Percentiles rank a stretch among this genome's conserved stretches.
phyloP scores from a whole-genome alignment of 2,797 vertebrate species.

The Mycteria americana region DNA sequence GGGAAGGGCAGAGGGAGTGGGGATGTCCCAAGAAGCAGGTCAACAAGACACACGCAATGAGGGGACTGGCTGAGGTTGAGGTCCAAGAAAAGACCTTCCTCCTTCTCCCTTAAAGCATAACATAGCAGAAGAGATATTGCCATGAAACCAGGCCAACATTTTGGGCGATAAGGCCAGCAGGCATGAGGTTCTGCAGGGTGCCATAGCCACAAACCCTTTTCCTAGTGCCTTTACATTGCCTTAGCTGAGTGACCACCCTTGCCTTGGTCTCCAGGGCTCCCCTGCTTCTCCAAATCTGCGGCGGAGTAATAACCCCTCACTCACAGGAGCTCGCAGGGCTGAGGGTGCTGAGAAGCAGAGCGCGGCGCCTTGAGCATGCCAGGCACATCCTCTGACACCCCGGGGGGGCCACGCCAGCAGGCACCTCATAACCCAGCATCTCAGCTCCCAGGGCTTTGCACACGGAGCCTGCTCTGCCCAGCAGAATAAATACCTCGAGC shows the following conservation, averaged over 20 bases:
- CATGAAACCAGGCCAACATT: not conserved
- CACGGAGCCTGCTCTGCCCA: not conserved
- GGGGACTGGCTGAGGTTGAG: rapidly evolving
- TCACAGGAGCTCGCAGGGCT: rapidly evolving
- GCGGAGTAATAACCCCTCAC: rapidly evolving
- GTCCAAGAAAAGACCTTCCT: not conserved
- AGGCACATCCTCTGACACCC: not conserved
- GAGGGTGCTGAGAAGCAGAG: not conserved
- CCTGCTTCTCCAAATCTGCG: not conserved
- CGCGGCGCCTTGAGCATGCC: rapidly evolving
- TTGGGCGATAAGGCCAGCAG: not conserved
- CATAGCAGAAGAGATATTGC: not conserved
- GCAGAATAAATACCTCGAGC: not conserved
- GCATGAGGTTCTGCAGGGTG: not conserved
- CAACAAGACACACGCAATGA: not conserved
- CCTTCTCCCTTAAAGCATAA: not conserved
- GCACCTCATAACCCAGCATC: not conserved
- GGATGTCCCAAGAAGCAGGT: not conserved
- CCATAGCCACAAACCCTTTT: not conserved
- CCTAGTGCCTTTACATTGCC: not conserved
- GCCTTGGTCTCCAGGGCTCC: not conserved
- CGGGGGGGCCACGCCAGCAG: not conserved
- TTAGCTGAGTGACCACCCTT: not conserved
- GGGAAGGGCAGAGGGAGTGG: not conserved
- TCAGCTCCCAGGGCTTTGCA: not conserved